Percentiles rank a stretch among this genome's conserved stretches.
Evolutionary conservation across 53 echinoderm and acorn worm genomes (phyloP).

Genomic region (Holothuria leucospilota): DNA sequence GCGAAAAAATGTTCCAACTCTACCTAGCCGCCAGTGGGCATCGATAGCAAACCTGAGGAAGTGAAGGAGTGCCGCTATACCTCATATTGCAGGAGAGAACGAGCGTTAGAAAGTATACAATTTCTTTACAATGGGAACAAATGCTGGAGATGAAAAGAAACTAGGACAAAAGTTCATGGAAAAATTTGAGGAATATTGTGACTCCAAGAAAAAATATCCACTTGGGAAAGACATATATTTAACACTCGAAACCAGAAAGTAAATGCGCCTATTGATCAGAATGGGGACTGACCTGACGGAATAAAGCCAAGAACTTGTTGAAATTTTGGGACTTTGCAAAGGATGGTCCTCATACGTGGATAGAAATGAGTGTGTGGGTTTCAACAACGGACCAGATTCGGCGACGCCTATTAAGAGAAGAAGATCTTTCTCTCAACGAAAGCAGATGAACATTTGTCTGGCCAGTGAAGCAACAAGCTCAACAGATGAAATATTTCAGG

Average conservation of each 20-base stretch:
- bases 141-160: no score
- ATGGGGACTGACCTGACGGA: constrained; percentile 12
- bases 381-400: constrained; percentile 4
- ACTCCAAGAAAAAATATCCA: not conserved
- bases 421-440: not conserved
- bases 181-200: not conserved
- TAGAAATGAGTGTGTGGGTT: constrained; percentile 1
- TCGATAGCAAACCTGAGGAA: not conserved
- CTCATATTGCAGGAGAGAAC: no score
- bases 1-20: constrained; percentile 21
- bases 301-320: constrained; percentile 19
- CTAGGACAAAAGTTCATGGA: no score
- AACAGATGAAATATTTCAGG: constrained; percentile 7
- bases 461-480: constrained; percentile 11
- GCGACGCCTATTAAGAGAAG: not conserved
- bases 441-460: constrained; percentile 12
- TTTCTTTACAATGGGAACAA: no score
- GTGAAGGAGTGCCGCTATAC: constrained; percentile 3
- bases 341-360: constrained; percentile 29
- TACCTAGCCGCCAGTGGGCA: constrained; percentile 46
- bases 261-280: not conserved
- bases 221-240: constrained; percentile 23
- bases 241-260: constrained; percentile 5
- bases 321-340: not conserved
- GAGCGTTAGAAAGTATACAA: no score